phyloP scores from a whole-genome alignment of 2,888 invertebrate genomes.

The Cerceris rybyensis region DNA sequence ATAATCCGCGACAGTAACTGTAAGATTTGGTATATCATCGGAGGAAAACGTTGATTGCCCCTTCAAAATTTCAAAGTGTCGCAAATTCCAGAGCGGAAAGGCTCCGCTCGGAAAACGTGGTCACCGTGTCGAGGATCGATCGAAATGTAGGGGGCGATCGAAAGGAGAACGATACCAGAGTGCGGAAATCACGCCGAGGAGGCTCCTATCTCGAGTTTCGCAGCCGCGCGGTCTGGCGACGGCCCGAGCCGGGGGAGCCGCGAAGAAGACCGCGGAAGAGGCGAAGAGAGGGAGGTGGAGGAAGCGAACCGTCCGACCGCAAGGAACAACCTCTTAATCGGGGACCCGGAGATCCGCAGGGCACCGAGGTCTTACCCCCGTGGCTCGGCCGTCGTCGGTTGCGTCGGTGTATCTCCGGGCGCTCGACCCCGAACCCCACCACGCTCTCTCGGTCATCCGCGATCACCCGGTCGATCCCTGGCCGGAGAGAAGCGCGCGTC shows the following conservation, averaged over 20 bases:
- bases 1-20: too few relatives aligned
- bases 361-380: constrained; percentile 73
- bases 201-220: constrained; percentile 66
- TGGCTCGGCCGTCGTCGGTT: constrained; percentile 46
- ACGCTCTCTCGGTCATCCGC: constrained; percentile 53
- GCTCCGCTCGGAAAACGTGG: too few relatives aligned
- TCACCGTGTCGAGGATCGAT: too few relatives aligned
- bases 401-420: constrained; percentile 69
- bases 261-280: constrained; percentile 27
- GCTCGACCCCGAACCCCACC: constrained; percentile 68
- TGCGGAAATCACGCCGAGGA: constrained; percentile 1
- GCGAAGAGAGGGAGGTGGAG: constrained; percentile 13
- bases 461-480: constrained; percentile 29
- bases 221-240: constrained; percentile 75
- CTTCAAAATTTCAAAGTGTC: too few relatives aligned
- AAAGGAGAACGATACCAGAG: too few relatives aligned
- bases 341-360: constrained; percentile 74
- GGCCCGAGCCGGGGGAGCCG: constrained; percentile 32
- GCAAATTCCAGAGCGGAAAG: too few relatives aligned
- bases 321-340: constrained; percentile 77
- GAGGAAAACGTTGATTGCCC: too few relatives aligned
- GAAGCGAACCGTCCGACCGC: constrained; percentile 30
- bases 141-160: too few relatives aligned
- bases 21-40: too few relatives aligned
- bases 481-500: neutral